Conservation (phyloP, 2,113 vertebrate genomes). For the Serinus canaria region DNA sequence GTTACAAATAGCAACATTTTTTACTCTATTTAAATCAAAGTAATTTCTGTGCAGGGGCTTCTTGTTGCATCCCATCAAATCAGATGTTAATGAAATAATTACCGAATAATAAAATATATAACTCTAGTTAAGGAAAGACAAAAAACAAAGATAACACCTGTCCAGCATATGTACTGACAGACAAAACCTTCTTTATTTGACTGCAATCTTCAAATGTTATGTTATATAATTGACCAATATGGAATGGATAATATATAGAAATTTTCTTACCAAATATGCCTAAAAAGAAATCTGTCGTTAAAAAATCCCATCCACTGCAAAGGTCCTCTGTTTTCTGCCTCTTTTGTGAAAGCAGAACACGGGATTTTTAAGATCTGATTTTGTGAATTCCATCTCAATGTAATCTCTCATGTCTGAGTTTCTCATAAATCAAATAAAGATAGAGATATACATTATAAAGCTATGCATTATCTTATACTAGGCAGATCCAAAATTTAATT, state of each 20-base stretch:
- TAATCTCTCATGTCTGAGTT: background rate
- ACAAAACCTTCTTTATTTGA: background rate
- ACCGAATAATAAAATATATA: background rate
- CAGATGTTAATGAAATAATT: background rate
- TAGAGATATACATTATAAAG: background rate
- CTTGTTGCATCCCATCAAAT: background rate
- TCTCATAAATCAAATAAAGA: background rate
- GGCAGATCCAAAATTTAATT: background rate
- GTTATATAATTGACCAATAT: background rate
- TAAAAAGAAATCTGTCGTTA: background rate
- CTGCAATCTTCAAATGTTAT: background rate
- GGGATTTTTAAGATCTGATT: background rate
- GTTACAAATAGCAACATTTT: background rate
- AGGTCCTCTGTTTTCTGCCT: background rate
- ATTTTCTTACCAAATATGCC: background rate
- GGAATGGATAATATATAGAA: background rate
- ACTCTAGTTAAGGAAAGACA: background rate
- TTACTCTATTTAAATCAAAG: background rate
- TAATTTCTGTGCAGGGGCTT: background rate
- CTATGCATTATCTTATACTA: background rate
- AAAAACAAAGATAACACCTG: background rate
- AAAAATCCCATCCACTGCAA: background rate
- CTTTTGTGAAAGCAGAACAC: background rate
- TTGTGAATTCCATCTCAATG: background rate
- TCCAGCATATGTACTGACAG: background rate